phyloP scores from a whole-genome alignment of 2,888 invertebrate genomes.

The Blomia tropicalis region DNA sequence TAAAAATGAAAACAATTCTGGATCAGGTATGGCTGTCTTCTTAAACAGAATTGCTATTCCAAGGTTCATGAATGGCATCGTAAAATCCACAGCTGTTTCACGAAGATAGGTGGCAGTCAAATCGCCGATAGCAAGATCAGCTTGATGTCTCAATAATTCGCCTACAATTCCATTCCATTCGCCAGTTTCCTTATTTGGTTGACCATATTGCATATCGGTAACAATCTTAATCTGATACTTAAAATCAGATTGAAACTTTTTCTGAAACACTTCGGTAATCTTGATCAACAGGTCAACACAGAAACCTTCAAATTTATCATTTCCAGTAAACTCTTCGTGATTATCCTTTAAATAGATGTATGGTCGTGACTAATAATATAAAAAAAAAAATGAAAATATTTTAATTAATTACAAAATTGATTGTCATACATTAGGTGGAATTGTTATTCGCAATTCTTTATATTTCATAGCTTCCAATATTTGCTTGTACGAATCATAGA shows the following conservation, averaged over 20 bases:
- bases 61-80: slow-evolving; percentile 45
- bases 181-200: slow-evolving; percentile 37
- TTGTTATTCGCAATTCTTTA: slow-evolving; percentile 13
- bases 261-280: slow-evolving; percentile 47
- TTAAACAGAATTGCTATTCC: slow-evolving; percentile 34
- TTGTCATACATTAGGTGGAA: neutral
- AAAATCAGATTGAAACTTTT: slow-evolving; percentile 29
- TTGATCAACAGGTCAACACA: slow-evolving; percentile 76
- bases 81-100: slow-evolving; percentile 44
- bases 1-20: slow-evolving; percentile 41
- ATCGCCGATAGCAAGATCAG: slow-evolving; percentile 43
- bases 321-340: slow-evolving; percentile 41
- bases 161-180: slow-evolving; percentile 42
- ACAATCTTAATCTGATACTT: slow-evolving; percentile 41
- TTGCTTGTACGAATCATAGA: neutral
- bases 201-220: slow-evolving; percentile 56
- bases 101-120: slow-evolving; percentile 43
- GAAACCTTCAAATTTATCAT: slow-evolving; percentile 70
- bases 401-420: neutral
- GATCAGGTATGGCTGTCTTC: slow-evolving; percentile 38
- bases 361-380: slow-evolving; percentile 41
- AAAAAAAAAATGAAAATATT: neutral
- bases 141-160: slow-evolving; percentile 39
- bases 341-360: slow-evolving; percentile 59
- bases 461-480: slow-evolving; percentile 19